Conservation (phyloP, 2,888 invertebrate species). For the Blastobasis adustella region DNA sequence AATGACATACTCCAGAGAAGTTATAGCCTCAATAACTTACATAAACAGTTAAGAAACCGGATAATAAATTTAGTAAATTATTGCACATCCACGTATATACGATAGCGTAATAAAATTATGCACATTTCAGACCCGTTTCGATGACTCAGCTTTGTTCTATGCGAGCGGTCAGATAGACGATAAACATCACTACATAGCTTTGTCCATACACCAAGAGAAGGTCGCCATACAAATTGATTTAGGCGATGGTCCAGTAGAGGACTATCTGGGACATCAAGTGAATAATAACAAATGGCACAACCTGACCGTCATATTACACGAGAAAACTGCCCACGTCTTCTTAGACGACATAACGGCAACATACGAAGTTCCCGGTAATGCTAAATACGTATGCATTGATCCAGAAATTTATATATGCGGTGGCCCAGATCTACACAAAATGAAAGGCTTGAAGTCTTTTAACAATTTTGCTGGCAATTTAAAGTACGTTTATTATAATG, state of each 20-base stretch:
- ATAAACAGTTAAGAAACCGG: background rate
- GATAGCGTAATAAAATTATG: conserved; percentile 4
- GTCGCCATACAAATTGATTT: conserved; percentile 92
- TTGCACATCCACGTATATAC: conserved; percentile 4
- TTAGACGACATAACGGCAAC: conserved; percentile 83
- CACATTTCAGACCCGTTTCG: conserved; percentile 84
- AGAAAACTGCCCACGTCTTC: conserved; percentile 81
- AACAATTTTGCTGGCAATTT: conserved; percentile 93
- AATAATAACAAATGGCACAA: conserved; percentile 92
- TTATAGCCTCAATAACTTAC: background rate
- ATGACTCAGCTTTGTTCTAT: conserved; percentile 93
- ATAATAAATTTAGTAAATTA: conserved; percentile 1
- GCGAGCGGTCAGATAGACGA: conserved; percentile 93
- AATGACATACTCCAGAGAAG: conserved; percentile 2
- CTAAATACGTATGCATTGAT: conserved; percentile 86
- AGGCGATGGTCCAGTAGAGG: conserved; percentile 84
- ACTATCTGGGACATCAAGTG: conserved; percentile 79
- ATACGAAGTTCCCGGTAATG: conserved; percentile 81
- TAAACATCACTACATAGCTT: conserved; percentile 92
- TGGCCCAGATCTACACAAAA: conserved; percentile 88
- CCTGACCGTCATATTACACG: conserved; percentile 88
- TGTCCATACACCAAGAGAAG: conserved; percentile 87
- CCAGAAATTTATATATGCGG: conserved; percentile 95
- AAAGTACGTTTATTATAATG: conserved; percentile 95
- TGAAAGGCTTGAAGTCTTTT: conserved; percentile 85